Base-by-base conservation (phyloP, 2,888 invertebrate genomes). In the Ceriagrion tenellum region DNA sequence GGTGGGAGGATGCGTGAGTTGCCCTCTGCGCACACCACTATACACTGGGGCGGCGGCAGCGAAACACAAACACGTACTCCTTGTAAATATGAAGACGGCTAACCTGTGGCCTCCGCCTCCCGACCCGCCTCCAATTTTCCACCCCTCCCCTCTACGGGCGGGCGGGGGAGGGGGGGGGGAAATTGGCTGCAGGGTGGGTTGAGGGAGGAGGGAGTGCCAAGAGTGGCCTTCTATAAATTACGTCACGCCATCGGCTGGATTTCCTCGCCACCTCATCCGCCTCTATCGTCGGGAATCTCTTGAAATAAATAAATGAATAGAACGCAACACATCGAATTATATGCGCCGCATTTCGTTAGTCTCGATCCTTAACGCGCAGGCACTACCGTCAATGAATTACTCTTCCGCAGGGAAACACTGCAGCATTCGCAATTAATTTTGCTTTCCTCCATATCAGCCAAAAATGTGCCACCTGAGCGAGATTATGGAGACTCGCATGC, bases 21-120 rank as follows among this genome's bases (percentile, higher is more conserved):
- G 56, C 90, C 55, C 90, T 47, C 47, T 47, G 47, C 26, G 55
- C 55, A n/a, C 90, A 47, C 47, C 47, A 47, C 47, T 47, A 47
- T 47, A 47, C 47, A 47, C 47, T 47, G 4, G 16, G 59, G 59
- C 20, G 74, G 93, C 93, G 93, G 93, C 93, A 93, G 93, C 91
- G 63, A 69, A 93, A 93, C 93, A 26, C 69, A 93, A 93, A 93
- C 93, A 93, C 93, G 93, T 93, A 93, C 93, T 93, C 93, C 93
- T 69, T 93, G 93, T 93, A 93, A 93, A 93, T 63, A 69, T 69
- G 93, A 69, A 93, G 93, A 93, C 69, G 93, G 69, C 93, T 93
- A 69, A 69, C 18, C 93, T 69, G 93, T 93, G 69, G 69, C 93
- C 63, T 69, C 93, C 26, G 20, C 59, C 59, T 47, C 47, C 56